Evolutionary conservation across 2,797 vertebrate genomes (phyloP).

Genomic region (Micromesistius poutassou): DNA sequence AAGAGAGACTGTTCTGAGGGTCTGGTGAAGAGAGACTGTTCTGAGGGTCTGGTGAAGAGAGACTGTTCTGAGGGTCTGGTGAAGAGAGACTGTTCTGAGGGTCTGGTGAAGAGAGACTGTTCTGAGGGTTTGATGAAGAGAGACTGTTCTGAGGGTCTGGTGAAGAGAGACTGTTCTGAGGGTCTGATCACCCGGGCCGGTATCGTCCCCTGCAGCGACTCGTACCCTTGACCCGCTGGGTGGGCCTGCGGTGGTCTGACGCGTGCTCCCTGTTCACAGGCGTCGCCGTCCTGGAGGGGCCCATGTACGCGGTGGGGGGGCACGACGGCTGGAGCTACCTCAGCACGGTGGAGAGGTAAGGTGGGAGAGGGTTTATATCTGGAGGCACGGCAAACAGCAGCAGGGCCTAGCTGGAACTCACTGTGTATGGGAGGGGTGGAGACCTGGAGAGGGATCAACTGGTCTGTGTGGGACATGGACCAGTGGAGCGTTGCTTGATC

Average conservation of each 20-base stretch:
- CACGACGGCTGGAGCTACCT: slow-evolving; percentile 99
- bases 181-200: background rate
- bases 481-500: background rate
- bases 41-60: too few relatives aligned
- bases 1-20: too few relatives aligned
- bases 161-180: too few relatives aligned
- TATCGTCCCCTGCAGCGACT: background rate
- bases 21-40: too few relatives aligned
- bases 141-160: too few relatives aligned
- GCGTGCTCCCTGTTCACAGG: slow-evolving; percentile 66
- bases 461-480: too few relatives aligned
- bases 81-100: too few relatives aligned
- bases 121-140: too few relatives aligned
- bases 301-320: slow-evolving; percentile 96
- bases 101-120: too few relatives aligned
- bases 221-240: background rate
- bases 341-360: slow-evolving; percentile 92
- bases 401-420: too few relatives aligned
- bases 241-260: background rate
- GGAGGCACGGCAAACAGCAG: background rate
- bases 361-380: background rate
- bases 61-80: too few relatives aligned
- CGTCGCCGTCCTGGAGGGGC: slow-evolving; percentile 92
- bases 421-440: background rate
- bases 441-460: too few relatives aligned